Evolutionary conservation across 2,797 vertebrate species (phyloP).

Genomic region (Trematomus bernacchii): DNA sequence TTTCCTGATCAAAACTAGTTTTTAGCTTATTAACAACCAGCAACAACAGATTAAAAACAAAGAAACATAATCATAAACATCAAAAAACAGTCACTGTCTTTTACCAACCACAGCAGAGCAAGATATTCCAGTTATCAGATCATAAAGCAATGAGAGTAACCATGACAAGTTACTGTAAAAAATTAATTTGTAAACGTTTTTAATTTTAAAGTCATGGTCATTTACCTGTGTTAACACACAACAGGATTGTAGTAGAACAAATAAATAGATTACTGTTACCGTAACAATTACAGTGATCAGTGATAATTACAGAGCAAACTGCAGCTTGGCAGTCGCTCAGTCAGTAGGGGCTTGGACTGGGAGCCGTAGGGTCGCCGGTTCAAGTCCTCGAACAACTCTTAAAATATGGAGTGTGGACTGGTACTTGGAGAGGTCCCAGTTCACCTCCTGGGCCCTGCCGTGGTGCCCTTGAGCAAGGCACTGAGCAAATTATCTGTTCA

Average conservation of each 20-base stretch:
- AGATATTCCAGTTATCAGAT: constrained; percentile 30
- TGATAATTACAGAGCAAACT: too few relatives aligned
- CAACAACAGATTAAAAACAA: not conserved
- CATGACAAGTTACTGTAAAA: not conserved
- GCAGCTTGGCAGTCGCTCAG: too few relatives aligned
- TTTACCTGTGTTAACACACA: not conserved
- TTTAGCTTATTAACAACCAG: not conserved
- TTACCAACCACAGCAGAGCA: constrained; percentile 2
- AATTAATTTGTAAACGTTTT: not conserved
- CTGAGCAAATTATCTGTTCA: too few relatives aligned
- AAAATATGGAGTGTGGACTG: too few relatives aligned
- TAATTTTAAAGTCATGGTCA: not conserved
- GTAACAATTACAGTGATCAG: too few relatives aligned
- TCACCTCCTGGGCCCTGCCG: too few relatives aligned
- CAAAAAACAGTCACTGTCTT: constrained; percentile 1
- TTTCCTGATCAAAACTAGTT: not conserved
- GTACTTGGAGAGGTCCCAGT: too few relatives aligned
- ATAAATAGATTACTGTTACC: not conserved
- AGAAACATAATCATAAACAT: not conserved
- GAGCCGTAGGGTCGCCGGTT: too few relatives aligned
- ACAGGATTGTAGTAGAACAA: not conserved
- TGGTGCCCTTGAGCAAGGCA: too few relatives aligned
- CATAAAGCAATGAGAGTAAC: not conserved
- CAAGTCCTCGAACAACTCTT: too few relatives aligned
- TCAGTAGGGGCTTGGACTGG: too few relatives aligned